Percentiles rank a stretch among this genome's conserved stretches.
Conservation (phyloP, 1,140 invertebrate species). For the Tetramorium simillimum region DNA sequence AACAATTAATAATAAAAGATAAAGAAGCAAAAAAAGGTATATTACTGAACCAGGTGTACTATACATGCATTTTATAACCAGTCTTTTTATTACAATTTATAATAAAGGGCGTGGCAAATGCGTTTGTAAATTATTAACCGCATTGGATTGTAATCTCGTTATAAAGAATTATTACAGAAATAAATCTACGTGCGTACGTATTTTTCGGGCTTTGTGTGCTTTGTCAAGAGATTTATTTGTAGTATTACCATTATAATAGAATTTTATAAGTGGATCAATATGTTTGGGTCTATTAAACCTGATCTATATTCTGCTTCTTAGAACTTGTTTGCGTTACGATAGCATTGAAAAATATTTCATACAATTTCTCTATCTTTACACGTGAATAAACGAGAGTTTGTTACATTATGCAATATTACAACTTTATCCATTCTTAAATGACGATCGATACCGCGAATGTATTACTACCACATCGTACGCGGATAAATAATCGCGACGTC, state of each 20-base stretch:
- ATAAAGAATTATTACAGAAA: background rate
- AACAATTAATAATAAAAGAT: background rate
- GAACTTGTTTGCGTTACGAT: background rate
- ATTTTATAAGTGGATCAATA: background rate
- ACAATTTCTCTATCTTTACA: background rate
- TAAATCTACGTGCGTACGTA: background rate
- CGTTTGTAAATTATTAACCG: constrained; percentile 1
- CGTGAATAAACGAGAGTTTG: background rate
- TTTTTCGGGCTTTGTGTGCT: background rate
- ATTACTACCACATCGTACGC: background rate
- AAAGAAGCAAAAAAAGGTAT: background rate
- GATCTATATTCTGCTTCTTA: background rate
- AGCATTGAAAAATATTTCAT: background rate
- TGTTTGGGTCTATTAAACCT: background rate
- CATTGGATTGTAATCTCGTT: background rate
- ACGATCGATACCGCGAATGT: background rate
- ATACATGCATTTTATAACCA: no score
- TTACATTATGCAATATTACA: background rate
- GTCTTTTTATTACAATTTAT: background rate
- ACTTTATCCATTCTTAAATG: background rate
- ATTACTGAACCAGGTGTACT: background rate
- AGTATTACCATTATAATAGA: background rate
- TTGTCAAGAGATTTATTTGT: constrained; percentile 6
- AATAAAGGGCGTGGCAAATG: background rate
- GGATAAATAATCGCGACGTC: background rate